phyloP scores from a whole-genome alignment of 2,888 invertebrate species.

The Sminthurinus aureus region DNA sequence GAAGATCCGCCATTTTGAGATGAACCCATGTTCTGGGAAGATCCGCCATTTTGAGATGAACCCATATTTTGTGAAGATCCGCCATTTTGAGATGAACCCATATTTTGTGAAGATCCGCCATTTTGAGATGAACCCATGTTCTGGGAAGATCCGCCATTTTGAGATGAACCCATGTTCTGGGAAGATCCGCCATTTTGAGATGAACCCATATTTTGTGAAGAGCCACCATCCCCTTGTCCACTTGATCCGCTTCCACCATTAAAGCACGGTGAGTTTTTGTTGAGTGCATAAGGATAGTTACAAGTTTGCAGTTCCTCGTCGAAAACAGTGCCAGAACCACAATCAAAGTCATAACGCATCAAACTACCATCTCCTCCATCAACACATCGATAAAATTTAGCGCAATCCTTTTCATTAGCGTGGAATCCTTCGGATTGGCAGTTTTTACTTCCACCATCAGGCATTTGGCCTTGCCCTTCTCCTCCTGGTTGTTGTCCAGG shows the following conservation, averaged over 20 bases:
- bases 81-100: conserved; percentile 26
- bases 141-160: conserved; percentile 33
- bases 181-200: conserved; percentile 33
- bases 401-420: conserved; percentile 49
- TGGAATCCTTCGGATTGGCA: conserved; percentile 52
- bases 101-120: conserved; percentile 24
- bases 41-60: conserved; percentile 18
- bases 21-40: conserved; percentile 24
- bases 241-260: conserved; percentile 33
- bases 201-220: conserved; percentile 33
- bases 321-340: conserved; percentile 43
- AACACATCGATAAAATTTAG: conserved; percentile 52
- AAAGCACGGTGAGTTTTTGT: conserved; percentile 31
- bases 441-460: conserved; percentile 15
- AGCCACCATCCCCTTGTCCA: background rate
- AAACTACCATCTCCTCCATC: conserved; percentile 37
- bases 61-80: conserved; percentile 19
- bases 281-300: conserved; percentile 36
- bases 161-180: conserved; percentile 39
- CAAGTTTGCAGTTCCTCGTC: conserved; percentile 39
- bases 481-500: background rate
- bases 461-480: background rate
- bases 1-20: conserved; percentile 25
- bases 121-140: conserved; percentile 38
- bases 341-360: conserved; percentile 45